These are phyloP conservation scores for Mobula hypostoma DNA, from an alignment of 2,113 vertebrate genomes.

Conservation along the genomic window DNA sequence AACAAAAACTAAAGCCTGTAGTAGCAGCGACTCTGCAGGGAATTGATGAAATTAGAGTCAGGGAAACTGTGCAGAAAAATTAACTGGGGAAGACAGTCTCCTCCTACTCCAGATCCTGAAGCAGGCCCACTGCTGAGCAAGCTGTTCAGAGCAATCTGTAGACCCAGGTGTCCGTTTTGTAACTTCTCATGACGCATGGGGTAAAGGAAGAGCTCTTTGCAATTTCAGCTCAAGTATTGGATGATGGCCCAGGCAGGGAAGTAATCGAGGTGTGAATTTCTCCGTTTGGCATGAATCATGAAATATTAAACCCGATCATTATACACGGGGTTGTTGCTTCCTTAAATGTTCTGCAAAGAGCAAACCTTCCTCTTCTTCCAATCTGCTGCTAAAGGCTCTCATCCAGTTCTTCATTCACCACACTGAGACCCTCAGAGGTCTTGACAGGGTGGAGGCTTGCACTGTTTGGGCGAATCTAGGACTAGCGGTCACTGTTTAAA, in stretches of 20 bases:
- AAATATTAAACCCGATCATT: not conserved
- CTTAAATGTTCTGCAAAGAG: not conserved
- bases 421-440: not conserved
- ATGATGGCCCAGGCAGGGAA: not conserved
- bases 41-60: conserved; percentile 31
- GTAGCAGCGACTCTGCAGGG: conserved; percentile 7
- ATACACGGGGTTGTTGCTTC: not conserved
- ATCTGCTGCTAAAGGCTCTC: not conserved
- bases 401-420: not conserved
- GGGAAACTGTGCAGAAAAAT: conserved; percentile 24
- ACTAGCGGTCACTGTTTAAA: too few species aligned
- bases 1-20: not conserved
- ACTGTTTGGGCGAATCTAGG: too few species aligned
- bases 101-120: not conserved
- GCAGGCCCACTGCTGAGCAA: not conserved
- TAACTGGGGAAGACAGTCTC: conserved; percentile 1
- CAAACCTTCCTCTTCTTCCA: not conserved
- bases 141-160: conserved; percentile 8
- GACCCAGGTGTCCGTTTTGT: conserved; percentile 22
- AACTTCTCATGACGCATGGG: not conserved
- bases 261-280: not conserved
- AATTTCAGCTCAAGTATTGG: not conserved
- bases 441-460: too few species aligned
- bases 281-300: not conserved
- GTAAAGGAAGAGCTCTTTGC: not conserved